phyloP scores from a whole-genome alignment of 1,140 invertebrate genomes.

The Leptinotarsa lineolata region DNA sequence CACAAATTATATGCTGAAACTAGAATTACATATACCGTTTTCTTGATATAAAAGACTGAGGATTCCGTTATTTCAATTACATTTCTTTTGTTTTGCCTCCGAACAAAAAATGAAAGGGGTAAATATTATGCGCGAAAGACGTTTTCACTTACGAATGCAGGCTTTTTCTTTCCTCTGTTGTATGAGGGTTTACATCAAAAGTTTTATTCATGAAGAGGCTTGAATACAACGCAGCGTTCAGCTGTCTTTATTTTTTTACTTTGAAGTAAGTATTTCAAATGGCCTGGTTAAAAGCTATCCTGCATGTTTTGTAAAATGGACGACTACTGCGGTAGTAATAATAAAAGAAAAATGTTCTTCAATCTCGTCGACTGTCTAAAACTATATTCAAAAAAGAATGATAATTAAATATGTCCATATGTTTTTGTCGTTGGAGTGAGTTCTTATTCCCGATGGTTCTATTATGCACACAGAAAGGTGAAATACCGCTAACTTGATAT shows the following conservation, averaged over 20 bases:
- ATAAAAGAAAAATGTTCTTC: too few relatives aligned
- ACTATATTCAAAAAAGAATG: too few relatives aligned
- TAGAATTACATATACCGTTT: slow-evolving; percentile 20
- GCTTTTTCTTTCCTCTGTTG: slow-evolving; percentile 10
- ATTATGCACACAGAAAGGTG: not conserved
- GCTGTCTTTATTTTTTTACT: not conserved
- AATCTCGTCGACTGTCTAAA: too few relatives aligned
- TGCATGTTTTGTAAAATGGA: not conserved
- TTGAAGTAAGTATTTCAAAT: not conserved
- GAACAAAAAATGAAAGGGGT: slow-evolving; percentile 11
- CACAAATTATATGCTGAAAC: slow-evolving; percentile 19
- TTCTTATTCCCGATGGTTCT: not conserved
- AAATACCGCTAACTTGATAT: not conserved
- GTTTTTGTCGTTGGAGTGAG: not conserved
- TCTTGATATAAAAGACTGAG: slow-evolving; percentile 17
- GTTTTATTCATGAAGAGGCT: slow-evolving; percentile 20
- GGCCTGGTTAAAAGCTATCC: not conserved
- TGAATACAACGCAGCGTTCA: slow-evolving; percentile 1
- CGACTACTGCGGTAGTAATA: too few relatives aligned
- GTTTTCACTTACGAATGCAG: slow-evolving; percentile 9
- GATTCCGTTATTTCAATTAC: slow-evolving; percentile 23
- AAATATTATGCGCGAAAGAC: slow-evolving; percentile 11
- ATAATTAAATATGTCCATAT: not conserved
- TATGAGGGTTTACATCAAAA: slow-evolving; percentile 17
- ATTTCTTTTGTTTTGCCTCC: slow-evolving; percentile 17